phyloP scores from a whole-genome alignment of 2,113 vertebrate species.

The Menidia beryllina region DNA sequence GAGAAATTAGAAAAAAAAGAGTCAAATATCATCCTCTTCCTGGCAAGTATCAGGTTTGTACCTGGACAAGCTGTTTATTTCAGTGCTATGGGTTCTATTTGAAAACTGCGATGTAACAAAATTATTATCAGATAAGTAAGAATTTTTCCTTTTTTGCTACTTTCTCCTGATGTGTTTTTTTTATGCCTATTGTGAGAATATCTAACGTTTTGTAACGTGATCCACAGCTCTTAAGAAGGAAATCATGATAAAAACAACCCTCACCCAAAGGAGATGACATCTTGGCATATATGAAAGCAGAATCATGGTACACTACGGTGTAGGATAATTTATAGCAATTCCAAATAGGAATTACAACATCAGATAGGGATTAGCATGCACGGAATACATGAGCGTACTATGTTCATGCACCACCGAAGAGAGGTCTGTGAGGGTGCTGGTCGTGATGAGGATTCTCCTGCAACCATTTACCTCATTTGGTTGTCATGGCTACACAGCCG shows the following conservation, averaged over 20 bases:
- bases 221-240: too few relatives aligned
- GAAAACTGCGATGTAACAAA: slow-evolving; percentile 11
- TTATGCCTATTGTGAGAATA: background rate
- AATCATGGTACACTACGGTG: slow-evolving; percentile 9
- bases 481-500: slow-evolving; percentile 84
- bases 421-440: slow-evolving; percentile 60
- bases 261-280: slow-evolving; percentile 3
- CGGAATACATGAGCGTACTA: slow-evolving; percentile 25
- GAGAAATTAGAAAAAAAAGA: slow-evolving; percentile 47
- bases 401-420: slow-evolving; percentile 34
- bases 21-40: slow-evolving; percentile 34
- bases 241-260: slow-evolving; percentile 31
- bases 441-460: slow-evolving; percentile 79
- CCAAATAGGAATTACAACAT: slow-evolving; percentile 18
- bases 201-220: background rate
- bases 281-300: slow-evolving; percentile 26
- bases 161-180: background rate
- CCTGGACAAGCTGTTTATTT: background rate
- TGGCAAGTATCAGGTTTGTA: slow-evolving; percentile 25
- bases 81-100: background rate
- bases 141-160: slow-evolving; percentile 1
- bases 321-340: slow-evolving; percentile 27
- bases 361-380: slow-evolving; percentile 1
- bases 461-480: slow-evolving; percentile 82
- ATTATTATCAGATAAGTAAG: background rate